Conservation (phyloP, 2,888 invertebrate genomes). For the Ornithoptera priamus region DNA sequence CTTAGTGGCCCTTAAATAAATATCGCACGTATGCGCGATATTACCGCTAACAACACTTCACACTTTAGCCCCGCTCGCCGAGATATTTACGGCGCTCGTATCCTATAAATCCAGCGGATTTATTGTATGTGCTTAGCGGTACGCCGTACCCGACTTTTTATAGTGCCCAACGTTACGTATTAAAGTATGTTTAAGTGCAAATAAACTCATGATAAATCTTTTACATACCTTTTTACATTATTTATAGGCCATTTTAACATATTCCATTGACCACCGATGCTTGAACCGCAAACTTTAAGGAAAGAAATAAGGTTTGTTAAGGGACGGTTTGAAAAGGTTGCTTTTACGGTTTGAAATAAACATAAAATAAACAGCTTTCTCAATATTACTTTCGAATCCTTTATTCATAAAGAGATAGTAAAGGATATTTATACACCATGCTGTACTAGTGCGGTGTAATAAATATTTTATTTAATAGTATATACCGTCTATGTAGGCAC, state of each 20-base stretch:
- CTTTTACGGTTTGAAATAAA: too few species aligned
- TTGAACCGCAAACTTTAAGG: too few species aligned
- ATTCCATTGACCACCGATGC: background rate
- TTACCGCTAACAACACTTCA: conserved; percentile 72
- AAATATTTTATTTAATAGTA: too few species aligned
- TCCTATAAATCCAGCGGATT: conserved; percentile 59
- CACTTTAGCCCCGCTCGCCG: conserved; percentile 60
- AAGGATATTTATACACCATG: too few species aligned
- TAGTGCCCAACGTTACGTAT: conserved; percentile 21
- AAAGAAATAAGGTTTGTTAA: too few species aligned
- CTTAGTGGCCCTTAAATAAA: conserved; percentile 72
- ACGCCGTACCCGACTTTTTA: conserved; percentile 22
- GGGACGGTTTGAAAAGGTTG: too few species aligned
- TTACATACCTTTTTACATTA: background rate
- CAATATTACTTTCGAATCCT: too few species aligned
- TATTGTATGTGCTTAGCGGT: conserved; percentile 46
- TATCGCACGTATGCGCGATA: conserved; percentile 72
- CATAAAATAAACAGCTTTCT: too few species aligned
- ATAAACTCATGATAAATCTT: conserved; percentile 4
- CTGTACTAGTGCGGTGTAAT: too few species aligned
- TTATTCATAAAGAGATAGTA: too few species aligned
- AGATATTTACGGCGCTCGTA: conserved; percentile 60
- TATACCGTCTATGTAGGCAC: too few species aligned
- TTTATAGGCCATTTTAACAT: background rate
- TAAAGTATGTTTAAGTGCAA: conserved; percentile 22